Base-by-base conservation (phyloP, 2,113 vertebrate genomes). In the Eonycteris spelaea region DNA sequence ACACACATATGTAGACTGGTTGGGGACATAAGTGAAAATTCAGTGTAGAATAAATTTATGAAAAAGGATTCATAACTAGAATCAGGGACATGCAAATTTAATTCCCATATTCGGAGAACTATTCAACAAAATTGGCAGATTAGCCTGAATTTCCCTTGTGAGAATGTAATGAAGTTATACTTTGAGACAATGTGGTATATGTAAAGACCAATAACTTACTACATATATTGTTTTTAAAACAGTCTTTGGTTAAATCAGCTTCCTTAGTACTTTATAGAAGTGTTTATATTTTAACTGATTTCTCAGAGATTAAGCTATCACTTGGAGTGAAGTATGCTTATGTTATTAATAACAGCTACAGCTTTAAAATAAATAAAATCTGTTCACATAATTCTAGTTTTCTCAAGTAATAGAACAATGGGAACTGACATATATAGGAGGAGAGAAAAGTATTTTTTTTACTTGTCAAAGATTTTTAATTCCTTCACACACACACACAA, bases 321-420 rank as follows among this genome's bases (percentile, higher is more conserved):
- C 15, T 87, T 14, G 74, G 4, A 63, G 1, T 74, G 21, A 80
- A 53, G 5, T 77, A 6, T 59, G 30, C 12, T 68, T 91, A 33
- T 57, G 57, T 51, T 87, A 2, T 57, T 90, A 87, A 92, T 38
- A 82, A 91, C 4, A 53, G 35, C 71, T 80, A 9, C 9, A n/a
- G 4, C 28, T 77, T 96, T 24, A 71, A 73, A 94, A 55, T 51
- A 86, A 87, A 82, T 73, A 86, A 80, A 86, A 82, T 92, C 18
- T 86, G 24, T 68, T 35, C 43, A 2, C 48, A 14, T 83, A 83
- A 92, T 59, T 92, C 16, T 67, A 78, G 26, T 13, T 80, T 9
- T 82, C n/a, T 91, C 30, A 24, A 94, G 21, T 40, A 91, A 85
- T 5, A 91, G 30, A 77, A 73, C 19, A 78, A 40, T 77, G 33